Base-by-base conservation (phyloP, 2,113 vertebrate genomes). In the Rattus norvegicus region DNA sequence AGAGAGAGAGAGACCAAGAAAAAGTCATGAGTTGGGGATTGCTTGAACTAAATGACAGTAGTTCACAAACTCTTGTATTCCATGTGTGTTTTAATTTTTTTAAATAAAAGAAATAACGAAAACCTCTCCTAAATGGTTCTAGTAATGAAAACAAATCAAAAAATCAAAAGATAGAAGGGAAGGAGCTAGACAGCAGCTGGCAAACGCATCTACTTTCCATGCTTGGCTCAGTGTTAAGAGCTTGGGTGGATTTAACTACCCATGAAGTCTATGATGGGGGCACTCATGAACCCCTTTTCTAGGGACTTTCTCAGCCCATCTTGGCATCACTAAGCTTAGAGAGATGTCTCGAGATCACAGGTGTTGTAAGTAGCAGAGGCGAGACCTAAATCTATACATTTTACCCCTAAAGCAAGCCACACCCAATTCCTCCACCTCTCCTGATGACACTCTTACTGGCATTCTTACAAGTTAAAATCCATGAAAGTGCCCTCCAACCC, bases 101-200 rank as follows among this genome's bases (percentile, higher is more conserved):
- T 96, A 36, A 19, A 96, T 94, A 8, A 80, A 80, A 39, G 4
- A 83, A 92, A 7, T 43, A 30, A 65, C 52, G 43, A 69, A 67
- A 94, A 93, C 91, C 52, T 8, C 75, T 65, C 65, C 81, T 63
- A 85, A 43, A 14, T 67, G 54, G 93, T 26, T 43, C 20, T 61
- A 89, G 59, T 87, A 75, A 80, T 89, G 5, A 96, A 96, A 94
- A 87, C 47, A 49, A 86, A 91, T 90, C 92, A 88, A 12, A 70
- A 43, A 70, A 76, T 54, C 17, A 65, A 73, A 77, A 36, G 87
- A 47, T 56, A 8, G 24, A 77, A 90, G 87, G 33, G 20, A n/a
- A 39, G 49, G 5, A 54, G 73, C 30, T 54, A 80, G 91, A 61
- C 6, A 9, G 12, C 39, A 20, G 5, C 39, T 72, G 75, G 36